Base-by-base conservation (phyloP, 2,113 vertebrate species). In the Nibea coibor region DNA sequence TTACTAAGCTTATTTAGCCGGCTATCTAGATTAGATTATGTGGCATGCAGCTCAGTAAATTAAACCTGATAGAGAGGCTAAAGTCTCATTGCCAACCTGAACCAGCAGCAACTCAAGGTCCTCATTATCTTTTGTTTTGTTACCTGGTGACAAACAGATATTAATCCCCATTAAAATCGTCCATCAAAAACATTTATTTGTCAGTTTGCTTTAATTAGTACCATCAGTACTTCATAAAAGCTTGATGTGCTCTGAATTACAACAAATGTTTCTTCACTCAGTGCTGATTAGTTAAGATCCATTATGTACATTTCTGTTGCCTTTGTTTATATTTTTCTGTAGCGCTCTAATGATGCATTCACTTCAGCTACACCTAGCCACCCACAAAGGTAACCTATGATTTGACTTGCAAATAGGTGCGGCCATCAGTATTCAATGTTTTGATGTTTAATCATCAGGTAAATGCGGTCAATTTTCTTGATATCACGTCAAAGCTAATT, bases 21-120 rank as follows among this genome's bases (percentile, higher is more conserved):
- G 53, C 57, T 50, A 58, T 72, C 67, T 47, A 10, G n/a, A 45
- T 83, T 39, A 54, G 24, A 75, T 79, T 63, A 51, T 71, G 28
- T 31, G 48, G 47, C 59, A 43, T 14, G 65, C n/a, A 2, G 35
- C 22, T 74, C 54, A 54, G 64, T 67, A 77, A 78, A 90, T 78
- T n/a, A 69, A 75, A 74, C 19, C 31, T 57, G 50, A 48, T 43
- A 16, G 39, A 69, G 48, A 57, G 48, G 17, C 48, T 64, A 17
- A 58, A 61, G 75, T 63, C 8, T 86, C 56, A 72, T 14, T 47
- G 62, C 15, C 19, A 66, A 70, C 35, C 9, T 68, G 35, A 57
- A 68, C 26, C 68, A 68, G 67, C 22, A 65, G 56, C 20, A 63
- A 35, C 31, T 83, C 71, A 1, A 7, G 17, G 17, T 50, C 28